Evolutionary conservation across 1,140 invertebrate species (phyloP).

Genomic region (Schlechtendalia chinensis): DNA sequence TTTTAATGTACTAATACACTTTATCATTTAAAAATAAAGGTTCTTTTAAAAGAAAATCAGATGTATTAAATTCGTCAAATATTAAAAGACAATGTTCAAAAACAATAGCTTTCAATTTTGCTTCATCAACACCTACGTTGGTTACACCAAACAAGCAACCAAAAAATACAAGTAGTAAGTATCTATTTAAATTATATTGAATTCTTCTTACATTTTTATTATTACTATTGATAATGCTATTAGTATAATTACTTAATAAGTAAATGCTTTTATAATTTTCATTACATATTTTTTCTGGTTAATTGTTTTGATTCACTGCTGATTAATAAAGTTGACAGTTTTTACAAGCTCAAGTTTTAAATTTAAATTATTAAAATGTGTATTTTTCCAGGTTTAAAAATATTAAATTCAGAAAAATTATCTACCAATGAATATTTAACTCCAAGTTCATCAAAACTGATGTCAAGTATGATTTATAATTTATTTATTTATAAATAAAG

Average conservation of each 20-base stretch:
- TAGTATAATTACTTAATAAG: no score
- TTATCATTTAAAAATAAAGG: conserved; percentile 7
- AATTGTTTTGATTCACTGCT: background rate
- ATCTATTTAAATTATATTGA: no score
- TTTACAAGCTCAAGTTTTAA: no score
- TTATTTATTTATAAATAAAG: background rate
- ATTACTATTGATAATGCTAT: no score
- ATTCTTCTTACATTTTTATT: no score
- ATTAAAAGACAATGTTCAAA: conserved; percentile 7
- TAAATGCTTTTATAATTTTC: no score
- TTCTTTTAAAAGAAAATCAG: conserved; percentile 31
- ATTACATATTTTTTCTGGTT: no score
- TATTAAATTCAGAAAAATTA: background rate
- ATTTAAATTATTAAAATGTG: conserved; percentile 16
- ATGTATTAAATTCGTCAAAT: conserved; percentile 2
- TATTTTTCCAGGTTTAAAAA: conserved; percentile 3
- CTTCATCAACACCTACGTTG: conserved; percentile 26
- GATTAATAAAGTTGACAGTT: background rate
- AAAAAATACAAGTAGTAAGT: background rate
- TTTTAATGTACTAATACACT: background rate
- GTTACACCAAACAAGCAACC: background rate
- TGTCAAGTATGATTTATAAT: background rate
- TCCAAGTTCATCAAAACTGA: background rate
- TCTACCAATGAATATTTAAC: conserved; percentile 12
- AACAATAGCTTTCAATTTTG: conserved; percentile 20